A percentile compares a stretch with the other conserved stretches of the same genome.
These are phyloP conservation scores for Pteruthius melanotis DNA, from an alignment of 2,113 vertebrate species.

Conservation along the genomic window DNA sequence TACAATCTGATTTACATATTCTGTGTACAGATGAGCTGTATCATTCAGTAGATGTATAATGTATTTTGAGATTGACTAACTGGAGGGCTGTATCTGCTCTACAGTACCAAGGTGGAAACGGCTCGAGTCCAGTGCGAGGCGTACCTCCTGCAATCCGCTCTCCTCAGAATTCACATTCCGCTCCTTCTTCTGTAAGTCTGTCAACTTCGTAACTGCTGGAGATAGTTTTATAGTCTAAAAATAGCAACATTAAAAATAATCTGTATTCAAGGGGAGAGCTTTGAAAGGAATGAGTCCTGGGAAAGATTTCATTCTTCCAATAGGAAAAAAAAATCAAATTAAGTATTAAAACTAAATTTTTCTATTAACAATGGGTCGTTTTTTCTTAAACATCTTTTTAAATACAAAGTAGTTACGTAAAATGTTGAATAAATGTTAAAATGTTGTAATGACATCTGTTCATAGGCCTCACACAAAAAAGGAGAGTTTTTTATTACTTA, in stretches of 20 bases:
- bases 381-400: neutral
- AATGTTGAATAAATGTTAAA: neutral
- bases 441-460: neutral
- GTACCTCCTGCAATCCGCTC: slow-evolving; percentile 91
- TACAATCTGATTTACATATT: neutral
- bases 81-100: neutral
- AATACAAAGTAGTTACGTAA: neutral
- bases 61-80: neutral
- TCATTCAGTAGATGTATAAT: neutral
- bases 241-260: neutral
- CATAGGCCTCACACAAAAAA: neutral
- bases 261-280: neutral
- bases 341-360: neutral
- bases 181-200: slow-evolving; percentile 89
- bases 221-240: neutral
- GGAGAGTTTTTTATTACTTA: neutral
- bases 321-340: neutral
- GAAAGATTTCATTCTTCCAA: neutral
- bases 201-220: neutral
- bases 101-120: slow-evolving; percentile 96
- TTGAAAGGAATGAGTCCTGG: neutral
- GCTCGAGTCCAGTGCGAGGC: slow-evolving; percentile 95
- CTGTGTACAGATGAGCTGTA: neutral
- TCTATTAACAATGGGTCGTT: neutral
- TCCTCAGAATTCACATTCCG: slow-evolving; percentile 96